Percentiles rank a stretch among this genome's conserved stretches.
These are phyloP conservation scores for Leptinotarsa undecemlineata DNA, from an alignment of 1,140 invertebrate genomes.

Conservation along the genomic window DNA sequence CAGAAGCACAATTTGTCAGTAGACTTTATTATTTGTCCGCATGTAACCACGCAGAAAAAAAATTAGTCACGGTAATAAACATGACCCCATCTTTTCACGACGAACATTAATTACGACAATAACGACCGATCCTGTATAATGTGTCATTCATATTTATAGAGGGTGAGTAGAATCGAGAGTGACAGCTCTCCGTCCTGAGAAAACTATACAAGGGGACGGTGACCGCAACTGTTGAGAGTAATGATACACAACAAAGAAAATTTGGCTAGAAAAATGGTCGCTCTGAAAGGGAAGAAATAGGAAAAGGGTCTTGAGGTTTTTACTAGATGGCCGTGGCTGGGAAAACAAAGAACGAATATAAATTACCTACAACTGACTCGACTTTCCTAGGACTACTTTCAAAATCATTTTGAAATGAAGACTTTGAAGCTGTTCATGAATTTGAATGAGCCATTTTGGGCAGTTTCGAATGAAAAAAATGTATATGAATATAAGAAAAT, in stretches of 20 bases:
- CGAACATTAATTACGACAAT: slow-evolving; percentile 31
- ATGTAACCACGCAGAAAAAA: slow-evolving; percentile 30
- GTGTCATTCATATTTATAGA: slow-evolving; percentile 18
- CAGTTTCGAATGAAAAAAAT: no score
- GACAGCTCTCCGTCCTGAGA: slow-evolving; percentile 21
- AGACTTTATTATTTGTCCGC: slow-evolving; percentile 23
- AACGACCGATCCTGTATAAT: slow-evolving; percentile 8
- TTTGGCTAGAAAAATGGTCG: neutral
- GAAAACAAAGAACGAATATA: no score
- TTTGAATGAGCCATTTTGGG: no score
- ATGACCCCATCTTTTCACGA: slow-evolving; percentile 17
- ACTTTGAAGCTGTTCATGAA: no score
- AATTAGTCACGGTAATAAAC: slow-evolving; percentile 33
- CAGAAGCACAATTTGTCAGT: slow-evolving; percentile 24
- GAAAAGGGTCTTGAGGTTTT: no score
- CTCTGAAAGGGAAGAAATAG: neutral
- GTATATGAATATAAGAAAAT: no score
- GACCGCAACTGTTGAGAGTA: slow-evolving; percentile 3
- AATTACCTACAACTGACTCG: no score
- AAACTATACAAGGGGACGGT: slow-evolving; percentile 5
- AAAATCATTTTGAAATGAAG: no score
- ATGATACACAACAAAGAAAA: neutral
- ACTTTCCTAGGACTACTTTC: no score
- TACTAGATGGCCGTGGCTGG: no score
- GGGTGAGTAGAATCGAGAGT: slow-evolving; percentile 14